A percentile compares a stretch with the other conserved stretches of the same genome.
Conservation (phyloP, 30 jellyfish, hydroid and myxozoan genomes). For the Sanderia malayensis region DNA sequence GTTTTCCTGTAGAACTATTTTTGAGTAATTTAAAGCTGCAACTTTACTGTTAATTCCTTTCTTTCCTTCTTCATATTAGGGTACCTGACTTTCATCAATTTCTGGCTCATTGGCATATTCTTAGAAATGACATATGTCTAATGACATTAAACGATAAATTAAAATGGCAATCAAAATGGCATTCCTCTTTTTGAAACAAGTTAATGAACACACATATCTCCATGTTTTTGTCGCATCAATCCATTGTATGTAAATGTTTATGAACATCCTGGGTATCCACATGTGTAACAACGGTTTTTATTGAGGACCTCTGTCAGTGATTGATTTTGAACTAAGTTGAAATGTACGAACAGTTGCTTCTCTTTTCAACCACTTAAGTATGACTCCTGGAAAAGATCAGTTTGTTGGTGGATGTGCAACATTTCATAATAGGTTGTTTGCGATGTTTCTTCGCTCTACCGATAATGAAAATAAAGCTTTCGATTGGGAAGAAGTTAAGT, state of each 20-base stretch:
- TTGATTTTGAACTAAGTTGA: neutral
- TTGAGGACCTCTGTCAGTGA: neutral
- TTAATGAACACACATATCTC: no score
- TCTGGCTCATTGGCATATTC: no score
- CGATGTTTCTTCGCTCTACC: constrained; percentile 1
- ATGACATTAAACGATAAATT: no score
- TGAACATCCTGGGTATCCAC: neutral
- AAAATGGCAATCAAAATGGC: no score
- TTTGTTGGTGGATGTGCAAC: neutral
- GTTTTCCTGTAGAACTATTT: neutral
- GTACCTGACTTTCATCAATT: no score
- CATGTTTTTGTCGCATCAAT: neutral
- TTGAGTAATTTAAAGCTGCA: neutral
- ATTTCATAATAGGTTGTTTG: neutral
- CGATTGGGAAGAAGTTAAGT: constrained; percentile 5
- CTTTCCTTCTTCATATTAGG: no score
- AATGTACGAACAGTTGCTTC: neutral
- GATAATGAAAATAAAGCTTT: neutral
- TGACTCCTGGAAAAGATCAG: neutral
- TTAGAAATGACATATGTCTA: no score
- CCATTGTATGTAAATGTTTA: neutral
- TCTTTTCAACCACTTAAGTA: neutral
- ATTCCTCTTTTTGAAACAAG: no score
- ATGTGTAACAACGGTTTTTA: neutral
- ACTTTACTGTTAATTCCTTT: no score